Conservation (phyloP, 2,797 vertebrate genomes). For the Melanotaenia boesemani region DNA sequence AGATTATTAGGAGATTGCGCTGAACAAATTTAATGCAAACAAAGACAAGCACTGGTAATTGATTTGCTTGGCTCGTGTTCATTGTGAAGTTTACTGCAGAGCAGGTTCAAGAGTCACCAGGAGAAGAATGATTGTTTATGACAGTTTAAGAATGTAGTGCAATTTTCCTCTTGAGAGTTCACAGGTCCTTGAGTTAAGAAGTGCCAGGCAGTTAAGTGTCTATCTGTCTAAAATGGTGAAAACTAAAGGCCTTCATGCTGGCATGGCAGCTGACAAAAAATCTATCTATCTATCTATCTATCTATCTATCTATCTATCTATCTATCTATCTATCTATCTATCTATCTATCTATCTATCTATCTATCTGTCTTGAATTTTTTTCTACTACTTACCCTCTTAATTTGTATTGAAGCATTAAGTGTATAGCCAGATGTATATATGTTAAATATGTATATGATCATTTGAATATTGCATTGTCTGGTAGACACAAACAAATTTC, state of each 20-base stretch:
- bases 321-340: no score
- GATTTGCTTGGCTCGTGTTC: conserved; percentile 24
- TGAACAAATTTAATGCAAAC: conserved; percentile 12
- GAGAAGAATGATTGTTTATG: conserved; percentile 37
- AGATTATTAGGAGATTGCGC: conserved; percentile 22
- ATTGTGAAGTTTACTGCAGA: conserved; percentile 35
- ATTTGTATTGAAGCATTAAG: no score
- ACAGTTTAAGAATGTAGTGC: conserved; percentile 22
- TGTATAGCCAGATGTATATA: no score
- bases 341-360: no score
- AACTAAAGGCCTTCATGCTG: conserved; percentile 11
- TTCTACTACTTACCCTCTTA: no score
- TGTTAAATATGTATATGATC: no score
- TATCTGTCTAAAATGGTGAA: conserved; percentile 18
- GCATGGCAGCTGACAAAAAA: conserved; percentile 5
- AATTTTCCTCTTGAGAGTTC: conserved; percentile 29
- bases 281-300: no score
- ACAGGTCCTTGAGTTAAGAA: conserved; percentile 37
- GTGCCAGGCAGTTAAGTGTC: conserved; percentile 36
- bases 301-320: no score
- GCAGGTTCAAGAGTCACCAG: conserved; percentile 17
- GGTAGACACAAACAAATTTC: no score
- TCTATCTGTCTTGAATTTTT: no score
- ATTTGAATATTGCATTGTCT: no score
- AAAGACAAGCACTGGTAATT: conserved; percentile 22